These are phyloP conservation scores for Pachypeltis micranthus DNA, from an alignment of 1,140 invertebrate genomes.

Conservation along the genomic window DNA sequence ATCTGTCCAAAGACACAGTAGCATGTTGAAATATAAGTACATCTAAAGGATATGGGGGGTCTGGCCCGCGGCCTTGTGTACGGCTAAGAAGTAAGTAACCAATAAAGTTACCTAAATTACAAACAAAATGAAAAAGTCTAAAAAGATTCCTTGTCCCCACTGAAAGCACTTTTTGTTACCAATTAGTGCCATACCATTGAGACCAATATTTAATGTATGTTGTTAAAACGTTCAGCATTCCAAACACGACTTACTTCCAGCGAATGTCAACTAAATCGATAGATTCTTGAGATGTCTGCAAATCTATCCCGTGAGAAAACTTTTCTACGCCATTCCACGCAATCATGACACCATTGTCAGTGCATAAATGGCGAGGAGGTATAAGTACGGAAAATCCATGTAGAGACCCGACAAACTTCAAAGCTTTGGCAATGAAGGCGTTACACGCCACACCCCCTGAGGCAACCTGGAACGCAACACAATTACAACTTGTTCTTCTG, in stretches of 20 bases:
- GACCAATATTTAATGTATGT: neutral
- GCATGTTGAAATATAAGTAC: too few species aligned
- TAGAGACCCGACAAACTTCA: constrained; percentile 54
- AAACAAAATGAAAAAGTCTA: neutral
- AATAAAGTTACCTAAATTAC: neutral
- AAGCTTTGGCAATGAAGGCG: constrained; percentile 56
- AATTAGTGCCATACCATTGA: too few species aligned
- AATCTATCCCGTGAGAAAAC: constrained; percentile 28
- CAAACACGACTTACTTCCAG: neutral
- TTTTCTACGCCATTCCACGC: constrained; percentile 94
- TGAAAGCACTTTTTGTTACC: too few species aligned
- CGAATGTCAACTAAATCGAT: neutral
- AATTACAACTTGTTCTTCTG: neutral
- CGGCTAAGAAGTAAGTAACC: neutral
- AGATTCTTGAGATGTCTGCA: neutral
- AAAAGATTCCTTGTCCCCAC: neutral
- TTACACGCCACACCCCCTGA: constrained; percentile 96
- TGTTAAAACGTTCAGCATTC: too few species aligned
- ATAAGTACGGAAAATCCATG: constrained; percentile 52
- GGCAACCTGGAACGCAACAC: constrained; percentile 51
- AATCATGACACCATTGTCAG: constrained; percentile 99
- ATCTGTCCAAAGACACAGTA: too few species aligned
- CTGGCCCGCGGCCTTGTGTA: neutral
- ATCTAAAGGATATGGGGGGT: too few species aligned
- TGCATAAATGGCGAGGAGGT: constrained; percentile 79